Conservation (phyloP, 2,113 vertebrate species). For the Riparia riparia region DNA sequence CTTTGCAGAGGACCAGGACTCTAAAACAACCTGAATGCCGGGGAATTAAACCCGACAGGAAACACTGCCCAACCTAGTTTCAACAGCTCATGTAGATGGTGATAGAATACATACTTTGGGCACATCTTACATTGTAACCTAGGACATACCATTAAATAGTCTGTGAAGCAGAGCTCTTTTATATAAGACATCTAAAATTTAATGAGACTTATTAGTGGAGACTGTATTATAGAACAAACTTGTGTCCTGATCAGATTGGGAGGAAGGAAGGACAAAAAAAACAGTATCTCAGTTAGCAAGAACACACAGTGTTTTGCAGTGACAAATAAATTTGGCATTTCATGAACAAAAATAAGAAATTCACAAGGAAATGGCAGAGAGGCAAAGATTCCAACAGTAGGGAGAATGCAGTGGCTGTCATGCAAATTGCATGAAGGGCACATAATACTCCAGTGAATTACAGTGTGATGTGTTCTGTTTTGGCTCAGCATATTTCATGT, state of each 20-base stretch:
- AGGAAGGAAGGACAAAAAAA: neutral
- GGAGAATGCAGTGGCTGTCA: neutral
- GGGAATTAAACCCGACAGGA: too few relatives aligned
- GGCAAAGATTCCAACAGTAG: neutral
- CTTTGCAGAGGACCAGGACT: too few relatives aligned
- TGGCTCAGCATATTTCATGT: neutral
- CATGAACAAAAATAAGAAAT: neutral
- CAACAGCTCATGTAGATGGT: too few relatives aligned
- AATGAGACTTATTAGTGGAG: neutral
- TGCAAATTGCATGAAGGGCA: neutral
- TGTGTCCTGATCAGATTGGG: neutral
- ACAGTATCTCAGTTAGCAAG: neutral
- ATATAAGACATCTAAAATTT: neutral
- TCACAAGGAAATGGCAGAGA: neutral
- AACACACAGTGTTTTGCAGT: neutral
- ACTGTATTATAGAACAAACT: neutral
- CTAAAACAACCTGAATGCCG: too few relatives aligned
- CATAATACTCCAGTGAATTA: constrained; percentile 8
- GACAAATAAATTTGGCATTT: constrained; percentile 7
- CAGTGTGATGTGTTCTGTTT: neutral
- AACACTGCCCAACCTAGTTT: too few relatives aligned
- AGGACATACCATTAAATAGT: neutral
- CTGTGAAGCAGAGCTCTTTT: neutral
- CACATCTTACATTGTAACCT: too few relatives aligned
- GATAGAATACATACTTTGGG: too few relatives aligned